Percentiles rank a stretch among this genome's conserved stretches.
These are phyloP conservation scores for Stenodera caucasica DNA, from an alignment of 2,888 invertebrate genomes.

Conservation along the genomic window DNA sequence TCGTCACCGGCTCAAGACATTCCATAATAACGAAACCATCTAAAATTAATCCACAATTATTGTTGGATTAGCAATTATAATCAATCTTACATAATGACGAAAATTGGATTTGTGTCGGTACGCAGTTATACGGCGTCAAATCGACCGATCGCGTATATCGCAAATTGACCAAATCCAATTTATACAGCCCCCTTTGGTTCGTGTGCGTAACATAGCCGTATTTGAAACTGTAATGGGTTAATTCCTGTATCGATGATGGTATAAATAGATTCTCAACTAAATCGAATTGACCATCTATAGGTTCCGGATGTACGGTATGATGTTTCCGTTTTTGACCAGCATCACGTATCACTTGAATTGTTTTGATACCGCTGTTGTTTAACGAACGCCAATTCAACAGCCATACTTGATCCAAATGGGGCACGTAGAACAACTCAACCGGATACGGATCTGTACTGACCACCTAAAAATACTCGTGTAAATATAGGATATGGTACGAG, in stretches of 20 bases:
- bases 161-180: conserved; percentile 71
- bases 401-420: conserved; percentile 75
- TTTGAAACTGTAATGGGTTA: conserved; percentile 62
- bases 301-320: conserved; percentile 72
- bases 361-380: conserved; percentile 64
- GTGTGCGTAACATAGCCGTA: conserved; percentile 76
- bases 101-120: conserved; percentile 69
- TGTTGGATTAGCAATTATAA: neutral
- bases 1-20: conserved; percentile 69
- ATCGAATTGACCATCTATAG: conserved; percentile 76
- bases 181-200: conserved; percentile 72
- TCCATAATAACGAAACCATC: conserved; percentile 73
- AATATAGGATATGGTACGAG: too few relatives aligned
- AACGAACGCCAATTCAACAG: conserved; percentile 69
- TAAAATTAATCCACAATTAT: conserved; percentile 40
- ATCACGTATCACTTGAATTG: conserved; percentile 72
- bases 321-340: conserved; percentile 73
- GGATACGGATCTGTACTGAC: conserved; percentile 73
- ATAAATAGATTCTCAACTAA: conserved; percentile 67
- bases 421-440: conserved; percentile 69
- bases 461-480: conserved; percentile 50
- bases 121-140: conserved; percentile 71
- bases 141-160: conserved; percentile 72
- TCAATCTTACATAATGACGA: conserved; percentile 68
- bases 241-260: conserved; percentile 61